phyloP scores from a whole-genome alignment of 1,140 invertebrate species.

The Sweltsa coloradensis region DNA sequence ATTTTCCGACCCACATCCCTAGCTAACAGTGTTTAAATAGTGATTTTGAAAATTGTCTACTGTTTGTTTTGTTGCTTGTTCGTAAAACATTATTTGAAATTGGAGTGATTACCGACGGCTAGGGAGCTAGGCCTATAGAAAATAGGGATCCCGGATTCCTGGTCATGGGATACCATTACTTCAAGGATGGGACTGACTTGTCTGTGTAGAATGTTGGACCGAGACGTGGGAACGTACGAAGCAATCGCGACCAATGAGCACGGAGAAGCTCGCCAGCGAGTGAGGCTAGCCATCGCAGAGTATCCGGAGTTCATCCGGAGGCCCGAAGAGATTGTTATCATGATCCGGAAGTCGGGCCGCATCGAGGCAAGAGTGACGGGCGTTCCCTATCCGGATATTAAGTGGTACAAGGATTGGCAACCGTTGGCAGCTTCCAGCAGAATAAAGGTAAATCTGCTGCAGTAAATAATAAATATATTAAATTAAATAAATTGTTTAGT shows the following conservation, averaged over 20 bases:
- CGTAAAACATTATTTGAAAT: too few species aligned
- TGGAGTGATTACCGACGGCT: too few species aligned
- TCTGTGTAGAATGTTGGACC: conserved; percentile 75
- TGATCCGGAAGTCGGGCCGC: conserved; percentile 55
- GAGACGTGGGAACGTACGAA: conserved; percentile 88
- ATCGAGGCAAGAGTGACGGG: conserved; percentile 80
- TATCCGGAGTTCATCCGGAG: conserved; percentile 80
- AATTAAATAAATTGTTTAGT: too few species aligned
- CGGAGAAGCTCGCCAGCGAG: conserved; percentile 72
- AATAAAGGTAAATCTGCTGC: conserved; percentile 50
- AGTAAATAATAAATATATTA: neutral
- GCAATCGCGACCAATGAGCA: conserved; percentile 87
- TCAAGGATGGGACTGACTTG: too few species aligned
- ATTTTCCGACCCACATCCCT: too few species aligned
- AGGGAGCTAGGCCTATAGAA: too few species aligned
- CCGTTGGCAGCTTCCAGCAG: conserved; percentile 66
- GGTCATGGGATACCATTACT: too few species aligned
- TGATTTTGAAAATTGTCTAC: too few species aligned
- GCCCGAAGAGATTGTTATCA: conserved; percentile 67
- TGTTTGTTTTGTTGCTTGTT: too few species aligned
- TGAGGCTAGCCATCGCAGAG: conserved; percentile 79
- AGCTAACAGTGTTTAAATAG: too few species aligned
- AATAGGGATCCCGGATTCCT: too few species aligned
- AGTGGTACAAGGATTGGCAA: conserved; percentile 96
- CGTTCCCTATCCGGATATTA: conserved; percentile 86